Percentiles rank a stretch among this genome's conserved stretches.
These are phyloP conservation scores for Coregonus clupeaformis DNA, from an alignment of 2,113 vertebrate genomes.

Conservation along the genomic window DNA sequence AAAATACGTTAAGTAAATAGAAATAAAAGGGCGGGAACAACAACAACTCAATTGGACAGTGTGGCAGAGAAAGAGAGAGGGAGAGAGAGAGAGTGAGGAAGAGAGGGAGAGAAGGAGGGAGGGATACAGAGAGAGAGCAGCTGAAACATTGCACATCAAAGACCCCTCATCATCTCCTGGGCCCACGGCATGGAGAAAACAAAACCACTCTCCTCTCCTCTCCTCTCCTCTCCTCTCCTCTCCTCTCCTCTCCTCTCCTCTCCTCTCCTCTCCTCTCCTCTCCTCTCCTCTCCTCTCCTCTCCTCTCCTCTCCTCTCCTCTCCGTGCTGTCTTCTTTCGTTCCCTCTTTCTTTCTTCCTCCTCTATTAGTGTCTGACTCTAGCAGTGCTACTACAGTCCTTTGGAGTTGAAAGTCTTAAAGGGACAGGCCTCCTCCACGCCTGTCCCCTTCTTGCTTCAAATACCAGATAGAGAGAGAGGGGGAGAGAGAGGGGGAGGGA, in stretches of 20 bases:
- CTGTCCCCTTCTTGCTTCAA: constrained; percentile 51
- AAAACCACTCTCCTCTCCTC: constrained; percentile 41
- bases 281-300: constrained; percentile 13
- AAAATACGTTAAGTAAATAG: neutral
- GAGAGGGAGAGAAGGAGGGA: neutral
- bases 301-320: neutral
- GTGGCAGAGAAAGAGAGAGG: constrained; percentile 10
- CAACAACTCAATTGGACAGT: constrained; percentile 9
- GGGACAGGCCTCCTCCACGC: constrained; percentile 35
- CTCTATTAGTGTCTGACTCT: constrained; percentile 49
- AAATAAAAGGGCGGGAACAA: neutral
- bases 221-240: neutral
- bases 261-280: neutral
- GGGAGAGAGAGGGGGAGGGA: constrained; percentile 20
- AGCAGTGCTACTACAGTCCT: constrained; percentile 52
- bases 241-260: neutral
- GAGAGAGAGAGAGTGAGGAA: constrained; percentile 34
- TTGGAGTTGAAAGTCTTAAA: constrained; percentile 58
- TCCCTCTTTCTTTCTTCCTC: neutral
- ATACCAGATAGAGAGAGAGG: constrained; percentile 25
- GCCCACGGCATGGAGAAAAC: constrained; percentile 58
- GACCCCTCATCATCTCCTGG: constrained; percentile 61
- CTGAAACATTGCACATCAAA: constrained; percentile 66
- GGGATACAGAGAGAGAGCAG: neutral
- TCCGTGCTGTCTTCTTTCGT: neutral